Evolutionary conservation across 2,797 vertebrate species (phyloP).

Genomic region (Buphagus erythrorhynchus): DNA sequence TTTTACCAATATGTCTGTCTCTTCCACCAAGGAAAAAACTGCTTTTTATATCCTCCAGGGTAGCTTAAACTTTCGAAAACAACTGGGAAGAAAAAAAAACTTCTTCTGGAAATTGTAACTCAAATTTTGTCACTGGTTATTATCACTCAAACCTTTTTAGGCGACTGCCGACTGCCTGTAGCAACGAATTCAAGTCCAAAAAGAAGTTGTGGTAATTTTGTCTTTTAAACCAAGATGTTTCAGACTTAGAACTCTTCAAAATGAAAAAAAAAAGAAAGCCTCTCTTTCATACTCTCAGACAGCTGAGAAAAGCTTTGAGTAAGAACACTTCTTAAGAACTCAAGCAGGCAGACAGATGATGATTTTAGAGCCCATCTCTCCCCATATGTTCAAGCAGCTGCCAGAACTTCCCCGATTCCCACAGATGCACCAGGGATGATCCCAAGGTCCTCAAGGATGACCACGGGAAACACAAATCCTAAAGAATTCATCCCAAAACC

Average conservation of each 20-base stretch:
- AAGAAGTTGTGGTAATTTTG: not conserved
- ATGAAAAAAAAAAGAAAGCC: not conserved
- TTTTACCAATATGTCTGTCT: not conserved
- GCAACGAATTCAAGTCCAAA: not conserved
- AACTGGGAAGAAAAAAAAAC: not conserved
- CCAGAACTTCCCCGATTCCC: not conserved
- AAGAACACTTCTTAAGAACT: not conserved
- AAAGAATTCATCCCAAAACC: not conserved
- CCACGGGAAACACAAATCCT: accelerated
- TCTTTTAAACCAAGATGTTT: not conserved
- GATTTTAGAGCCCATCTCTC: conserved; percentile 25
- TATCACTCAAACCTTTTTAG: not conserved
- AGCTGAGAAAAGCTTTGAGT: not conserved
- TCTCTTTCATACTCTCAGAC: not conserved
- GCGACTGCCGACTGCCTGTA: not conserved
- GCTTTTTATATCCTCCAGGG: not conserved
- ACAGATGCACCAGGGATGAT: not conserved
- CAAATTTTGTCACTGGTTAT: not conserved
- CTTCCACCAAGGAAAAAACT: not conserved
- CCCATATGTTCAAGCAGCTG: conserved; percentile 49
- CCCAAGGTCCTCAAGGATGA: not conserved
- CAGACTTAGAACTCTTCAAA: not conserved
- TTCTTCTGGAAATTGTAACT: not conserved
- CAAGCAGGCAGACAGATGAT: conserved; percentile 25
- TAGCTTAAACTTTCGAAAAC: not conserved